Evolutionary conservation across 2,888 invertebrate genomes (phyloP), one percentile per base, ranked within the genome.

Genomic region (Lasiommata megera): DNA sequence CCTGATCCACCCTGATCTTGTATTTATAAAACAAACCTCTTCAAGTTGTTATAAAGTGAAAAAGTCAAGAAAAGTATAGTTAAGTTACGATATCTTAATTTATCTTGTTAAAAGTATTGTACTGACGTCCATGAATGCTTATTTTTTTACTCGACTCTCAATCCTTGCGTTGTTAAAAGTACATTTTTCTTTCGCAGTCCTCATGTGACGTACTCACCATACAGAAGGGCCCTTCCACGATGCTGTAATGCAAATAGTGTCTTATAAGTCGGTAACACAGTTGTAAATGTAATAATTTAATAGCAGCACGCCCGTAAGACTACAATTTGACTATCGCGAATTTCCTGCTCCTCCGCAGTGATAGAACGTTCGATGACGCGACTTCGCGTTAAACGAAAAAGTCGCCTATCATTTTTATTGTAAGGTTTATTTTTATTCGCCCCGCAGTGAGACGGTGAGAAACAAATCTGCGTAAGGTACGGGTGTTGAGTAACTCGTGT

Each of bases 321-420:
- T 89, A 88, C 88, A 89, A 90, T 89, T 89, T 89, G 90, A 90
- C 90, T 90, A 90, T 89, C 89, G 88, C 83, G 88, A 88, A 90
- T 88, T 89, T 88, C 87, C 86, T 83, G 82, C 82, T 77, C 78
- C 68, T 67, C 69, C 76, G 67, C 72, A 76, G 76, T 68, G 77
- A 66, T 70, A 71, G 80, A 88, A 86, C 67, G 86, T 80, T 76
- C 73, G 71, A 86, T 79, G 79, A 66, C 63, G 66, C 66, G 62
- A 56, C 59, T 58, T 65, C 59, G 65, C 73, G 60, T 60, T 73
- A 67, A 73, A 65, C 70, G 67, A 80, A 84, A 84, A 67, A 82
- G 70, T 69, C 70, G 69, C 69, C 68, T 88, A 78, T 31, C 70
- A 70, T 71, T 70, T 73, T 66, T 61, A 62, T 67, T 64, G 56